Evolutionary conservation across 2,113 vertebrate species (phyloP).

Genomic region (Varanus salvator): DNA sequence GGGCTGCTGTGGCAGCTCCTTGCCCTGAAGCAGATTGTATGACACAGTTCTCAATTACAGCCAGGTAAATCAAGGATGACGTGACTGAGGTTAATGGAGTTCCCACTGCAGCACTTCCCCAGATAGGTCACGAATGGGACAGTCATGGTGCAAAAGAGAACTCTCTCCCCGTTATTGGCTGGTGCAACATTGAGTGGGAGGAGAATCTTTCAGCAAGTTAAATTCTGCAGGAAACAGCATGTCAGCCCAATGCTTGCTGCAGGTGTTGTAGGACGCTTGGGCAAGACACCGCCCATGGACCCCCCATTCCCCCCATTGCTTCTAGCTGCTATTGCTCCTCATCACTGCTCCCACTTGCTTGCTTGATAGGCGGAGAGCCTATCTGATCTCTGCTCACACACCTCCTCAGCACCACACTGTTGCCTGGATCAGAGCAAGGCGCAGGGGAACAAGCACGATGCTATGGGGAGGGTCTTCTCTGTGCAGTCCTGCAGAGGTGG

Average conservation of each 20-base stretch:
- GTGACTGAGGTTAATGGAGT: constrained; percentile 16
- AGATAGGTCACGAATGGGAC: background rate
- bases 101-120: background rate
- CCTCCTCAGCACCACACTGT: too few species aligned
- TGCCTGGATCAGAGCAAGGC: too few species aligned
- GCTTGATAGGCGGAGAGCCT: too few species aligned
- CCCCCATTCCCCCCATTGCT: too few species aligned
- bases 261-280: too few species aligned
- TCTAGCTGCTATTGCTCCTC: too few species aligned
- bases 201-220: background rate
- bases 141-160: background rate
- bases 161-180: background rate
- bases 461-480: too few species aligned
- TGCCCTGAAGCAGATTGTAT: background rate
- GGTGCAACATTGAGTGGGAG: background rate
- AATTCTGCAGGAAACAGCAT: background rate
- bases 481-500: too few species aligned
- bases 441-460: too few species aligned
- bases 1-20: background rate
- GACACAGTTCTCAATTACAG: constrained; percentile 3
- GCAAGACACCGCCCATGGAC: too few species aligned
- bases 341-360: too few species aligned
- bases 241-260: background rate
- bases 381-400: too few species aligned
- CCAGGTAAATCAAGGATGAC: background rate